phyloP scores from a whole-genome alignment of 2,888 invertebrate genomes.

The Trachelus troglodyta region DNA sequence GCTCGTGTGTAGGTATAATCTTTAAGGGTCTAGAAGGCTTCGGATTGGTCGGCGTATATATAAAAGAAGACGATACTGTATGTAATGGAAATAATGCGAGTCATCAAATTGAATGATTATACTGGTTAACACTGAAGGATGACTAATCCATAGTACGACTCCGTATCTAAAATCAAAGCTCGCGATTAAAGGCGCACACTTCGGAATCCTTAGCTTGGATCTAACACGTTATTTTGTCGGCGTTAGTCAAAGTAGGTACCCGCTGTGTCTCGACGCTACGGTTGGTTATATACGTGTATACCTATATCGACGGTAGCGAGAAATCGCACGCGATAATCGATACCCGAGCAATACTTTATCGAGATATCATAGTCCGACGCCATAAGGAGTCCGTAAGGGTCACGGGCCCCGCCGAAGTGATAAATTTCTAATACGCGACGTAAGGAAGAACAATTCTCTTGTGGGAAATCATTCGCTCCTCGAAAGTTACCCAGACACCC shows the following conservation, averaged over 20 bases:
- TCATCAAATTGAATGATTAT: neutral
- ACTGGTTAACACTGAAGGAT: neutral
- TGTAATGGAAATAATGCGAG: neutral
- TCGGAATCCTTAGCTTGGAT: neutral
- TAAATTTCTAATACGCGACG: conserved; percentile 17
- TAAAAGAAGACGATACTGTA: neutral
- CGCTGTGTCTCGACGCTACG: neutral
- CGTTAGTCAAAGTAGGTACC: neutral
- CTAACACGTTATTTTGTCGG: neutral
- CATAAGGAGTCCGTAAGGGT: conserved; percentile 12
- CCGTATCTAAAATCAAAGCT: neutral
- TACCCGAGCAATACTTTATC: conserved; percentile 49
- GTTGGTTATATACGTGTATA: neutral
- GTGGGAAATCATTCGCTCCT: neutral
- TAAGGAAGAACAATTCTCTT: neutral
- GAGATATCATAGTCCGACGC: conserved; percentile 36
- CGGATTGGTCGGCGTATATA: neutral
- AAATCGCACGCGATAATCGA: conserved; percentile 56
- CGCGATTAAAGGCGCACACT: neutral
- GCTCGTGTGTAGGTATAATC: neutral
- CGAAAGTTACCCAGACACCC: neutral
- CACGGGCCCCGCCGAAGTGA: conserved; percentile 11
- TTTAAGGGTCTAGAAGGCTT: neutral
- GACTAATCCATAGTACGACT: neutral
- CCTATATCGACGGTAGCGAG: conserved; percentile 29